Evolutionary conservation across 2,888 invertebrate species (phyloP).

Genomic region (Drosophila fulvimacula): DNA sequence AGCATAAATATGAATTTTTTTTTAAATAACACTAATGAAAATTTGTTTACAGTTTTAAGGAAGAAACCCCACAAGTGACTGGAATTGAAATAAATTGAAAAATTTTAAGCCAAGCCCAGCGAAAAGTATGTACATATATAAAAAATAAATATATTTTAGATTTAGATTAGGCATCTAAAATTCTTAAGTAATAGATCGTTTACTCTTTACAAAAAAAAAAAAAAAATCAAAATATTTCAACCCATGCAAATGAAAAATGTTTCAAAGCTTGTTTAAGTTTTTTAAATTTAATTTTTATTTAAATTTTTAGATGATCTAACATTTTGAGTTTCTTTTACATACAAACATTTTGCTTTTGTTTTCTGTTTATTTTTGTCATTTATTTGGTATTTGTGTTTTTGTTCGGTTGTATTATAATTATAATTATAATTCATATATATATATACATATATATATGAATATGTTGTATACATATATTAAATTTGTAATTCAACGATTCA

Average conservation of each 20-base stretch:
- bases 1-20: too few species aligned
- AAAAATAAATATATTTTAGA: too few species aligned
- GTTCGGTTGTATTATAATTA: conserved; percentile 42
- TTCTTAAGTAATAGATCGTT: too few species aligned
- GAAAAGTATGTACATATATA: too few species aligned
- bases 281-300: conserved; percentile 80
- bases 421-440: conserved; percentile 36
- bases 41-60: too few species aligned
- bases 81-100: too few species aligned
- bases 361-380: conserved; percentile 35
- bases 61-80: too few species aligned
- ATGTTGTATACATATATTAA: too few species aligned
- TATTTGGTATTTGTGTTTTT: conserved; percentile 38
- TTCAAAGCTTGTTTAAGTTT: conserved; percentile 18
- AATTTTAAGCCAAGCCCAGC: too few species aligned
- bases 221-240: background rate
- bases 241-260: background rate
- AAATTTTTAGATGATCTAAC: conserved; percentile 84
- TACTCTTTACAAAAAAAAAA: too few species aligned
- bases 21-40: too few species aligned
- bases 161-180: too few species aligned
- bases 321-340: conserved; percentile 83
- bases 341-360: conserved; percentile 76
- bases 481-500: conserved; percentile 78
- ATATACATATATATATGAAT: conserved; percentile 35